Conservation (phyloP, 2,113 vertebrate species). For the Rhagologus leucostigma region DNA sequence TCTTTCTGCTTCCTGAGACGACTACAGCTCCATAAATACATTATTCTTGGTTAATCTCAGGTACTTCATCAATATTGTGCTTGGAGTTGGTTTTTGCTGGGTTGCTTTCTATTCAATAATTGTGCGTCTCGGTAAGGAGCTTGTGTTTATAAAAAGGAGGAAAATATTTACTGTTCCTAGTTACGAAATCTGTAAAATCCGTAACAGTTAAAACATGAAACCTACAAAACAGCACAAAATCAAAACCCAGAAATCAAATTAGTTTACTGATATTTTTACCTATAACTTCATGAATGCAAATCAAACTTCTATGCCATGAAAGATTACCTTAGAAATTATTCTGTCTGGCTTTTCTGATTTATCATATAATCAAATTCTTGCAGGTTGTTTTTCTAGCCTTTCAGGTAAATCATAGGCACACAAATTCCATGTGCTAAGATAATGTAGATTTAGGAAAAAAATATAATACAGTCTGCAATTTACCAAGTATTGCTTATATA, state of each 20-base stretch:
- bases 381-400: constrained; percentile 39
- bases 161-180: neutral
- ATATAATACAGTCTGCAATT: neutral
- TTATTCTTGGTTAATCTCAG: neutral
- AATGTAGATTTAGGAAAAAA: neutral
- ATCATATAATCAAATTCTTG: constrained; percentile 27
- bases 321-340: constrained; percentile 10
- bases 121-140: neutral
- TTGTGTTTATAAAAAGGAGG: neutral
- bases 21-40: neutral
- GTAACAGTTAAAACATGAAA: neutral
- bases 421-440: neutral
- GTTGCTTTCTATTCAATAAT: neutral
- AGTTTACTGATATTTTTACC: neutral
- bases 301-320: neutral
- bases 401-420: constrained; percentile 10
- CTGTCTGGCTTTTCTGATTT: constrained; percentile 37
- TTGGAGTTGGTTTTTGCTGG: neutral
- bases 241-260: neutral
- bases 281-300: neutral
- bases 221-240: neutral
- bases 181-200: neutral
- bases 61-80: neutral
- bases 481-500: neutral
- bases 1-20: neutral